Base-by-base conservation (phyloP, 2,888 invertebrate genomes). In the Apamea crenata region DNA sequence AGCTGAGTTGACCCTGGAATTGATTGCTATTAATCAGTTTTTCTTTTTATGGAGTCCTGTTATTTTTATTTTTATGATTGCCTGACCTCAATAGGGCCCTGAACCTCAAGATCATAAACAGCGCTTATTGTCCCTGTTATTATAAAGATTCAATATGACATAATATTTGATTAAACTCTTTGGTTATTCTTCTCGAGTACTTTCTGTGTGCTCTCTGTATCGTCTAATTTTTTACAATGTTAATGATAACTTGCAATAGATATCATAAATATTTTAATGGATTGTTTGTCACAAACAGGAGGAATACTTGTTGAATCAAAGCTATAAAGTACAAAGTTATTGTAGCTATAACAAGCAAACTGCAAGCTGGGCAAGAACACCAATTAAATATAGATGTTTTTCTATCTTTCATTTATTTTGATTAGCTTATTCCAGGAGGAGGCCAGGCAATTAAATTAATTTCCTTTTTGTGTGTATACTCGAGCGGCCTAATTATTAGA, bases 381-480 rank as follows among this genome's bases (percentile, higher is more conserved):
- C 3, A 44, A 50, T 68, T 70, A 14, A 29, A 59, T 68, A 8
- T 63, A 40, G 36, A 40, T 61, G 61, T n/a, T 40, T 66, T 69
- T n/a, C 6, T 32, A 8, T 21, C 1, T 18, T 53, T 72, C 12
- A 65, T 67, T 78, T 56, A 53, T 74, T 79, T 79, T n/a, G 7
- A 61, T 71, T 82, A 89, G 81, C 78, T 77, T 61, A 72, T 77
- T 47, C n/a, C n/a, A n/a, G 32, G 66, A 21, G 81, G 86, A 85
- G 86, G 88, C 82, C 86, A 87, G 88, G 88, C 86, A 88, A 71
- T 85, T 61, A 77, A 63, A 63, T 74, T 78, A 5, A 63, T 74
- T 78, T 88, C 59, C 12, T 70, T 80, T 82, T 74, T 86, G 73
- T 72, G 78, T 85, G 78, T 74, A 68, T 25, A 81, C 75, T 81